Evolutionary conservation across 2,113 vertebrate species (phyloP).

Genomic region (Plotosus lineatus): DNA sequence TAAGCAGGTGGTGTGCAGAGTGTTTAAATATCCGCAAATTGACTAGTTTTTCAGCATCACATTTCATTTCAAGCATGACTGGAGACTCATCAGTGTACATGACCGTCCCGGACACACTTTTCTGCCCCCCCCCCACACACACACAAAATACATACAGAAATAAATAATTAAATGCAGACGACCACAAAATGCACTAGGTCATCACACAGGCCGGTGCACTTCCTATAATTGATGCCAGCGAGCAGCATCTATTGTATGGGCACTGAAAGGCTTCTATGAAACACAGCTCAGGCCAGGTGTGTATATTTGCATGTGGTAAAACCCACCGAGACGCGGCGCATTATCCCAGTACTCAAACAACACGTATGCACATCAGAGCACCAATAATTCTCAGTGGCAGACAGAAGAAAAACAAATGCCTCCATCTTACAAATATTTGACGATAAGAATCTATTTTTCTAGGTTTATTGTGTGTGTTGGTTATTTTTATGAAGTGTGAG

Average conservation of each 20-base stretch:
- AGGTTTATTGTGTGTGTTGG: background rate
- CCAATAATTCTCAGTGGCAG: background rate
- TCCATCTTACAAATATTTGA: background rate
- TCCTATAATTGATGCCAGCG: constrained; percentile 42
- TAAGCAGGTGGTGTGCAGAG: background rate
- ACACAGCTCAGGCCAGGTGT: constrained; percentile 30
- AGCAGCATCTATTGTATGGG: constrained; percentile 34
- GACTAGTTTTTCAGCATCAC: background rate
- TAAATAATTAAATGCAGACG: background rate
- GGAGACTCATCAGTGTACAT: background rate
- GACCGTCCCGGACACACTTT: background rate
- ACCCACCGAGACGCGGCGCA: background rate
- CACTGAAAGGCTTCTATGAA: constrained; percentile 10
- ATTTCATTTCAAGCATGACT: background rate
- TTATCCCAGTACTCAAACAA: background rate
- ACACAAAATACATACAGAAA: background rate
- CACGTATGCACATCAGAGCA: background rate
- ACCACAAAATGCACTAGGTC: background rate
- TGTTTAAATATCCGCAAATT: constrained; percentile 11
- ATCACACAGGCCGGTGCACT: constrained; percentile 37
- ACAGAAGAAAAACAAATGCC: background rate
- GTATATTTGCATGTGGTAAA: background rate
- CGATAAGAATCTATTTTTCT: background rate
- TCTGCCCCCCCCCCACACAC: background rate
- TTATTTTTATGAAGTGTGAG: background rate